A percentile compares a stretch with the other conserved stretches of the same genome.
Evolutionary conservation across 2,888 invertebrate species (phyloP).

Genomic region (Piscicola geometra): DNA sequence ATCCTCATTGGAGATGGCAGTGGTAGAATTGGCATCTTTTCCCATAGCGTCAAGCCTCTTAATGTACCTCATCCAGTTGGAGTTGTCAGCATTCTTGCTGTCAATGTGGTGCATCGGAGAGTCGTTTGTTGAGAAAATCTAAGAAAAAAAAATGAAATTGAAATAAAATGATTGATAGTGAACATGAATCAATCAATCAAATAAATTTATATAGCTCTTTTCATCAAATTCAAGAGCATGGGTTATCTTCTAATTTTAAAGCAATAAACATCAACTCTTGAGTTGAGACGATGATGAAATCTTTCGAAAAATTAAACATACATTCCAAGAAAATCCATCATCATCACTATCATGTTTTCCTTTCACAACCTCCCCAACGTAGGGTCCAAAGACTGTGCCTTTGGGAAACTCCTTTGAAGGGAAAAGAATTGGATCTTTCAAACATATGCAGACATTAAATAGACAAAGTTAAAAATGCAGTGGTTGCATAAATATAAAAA

Average conservation of each 20-base stretch:
- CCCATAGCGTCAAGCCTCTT: neutral
- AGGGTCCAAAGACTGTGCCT: conserved; percentile 14
- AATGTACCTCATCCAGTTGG: conserved; percentile 5
- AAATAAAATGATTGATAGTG: neutral
- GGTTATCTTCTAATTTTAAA: neutral
- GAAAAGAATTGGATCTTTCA: too few species aligned
- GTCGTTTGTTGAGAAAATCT: neutral
- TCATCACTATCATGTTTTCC: neutral
- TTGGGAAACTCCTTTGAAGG: neutral
- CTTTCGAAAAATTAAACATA: neutral
- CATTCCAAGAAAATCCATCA: neutral
- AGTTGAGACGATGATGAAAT: too few species aligned
- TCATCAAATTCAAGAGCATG: neutral
- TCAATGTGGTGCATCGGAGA: neutral
- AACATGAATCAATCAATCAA: neutral
- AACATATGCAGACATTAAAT: too few species aligned
- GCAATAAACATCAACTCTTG: neutral
- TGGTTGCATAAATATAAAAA: too few species aligned
- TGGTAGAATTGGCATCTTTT: neutral
- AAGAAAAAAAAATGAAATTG: too few species aligned
- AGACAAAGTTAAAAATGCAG: too few species aligned
- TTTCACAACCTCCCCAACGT: neutral
- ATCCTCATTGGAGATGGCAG: neutral
- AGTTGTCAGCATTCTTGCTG: neutral
- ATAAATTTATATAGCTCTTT: neutral